Evolutionary conservation across 2,113 vertebrate genomes (phyloP).

Genomic region (Lepidothrix coronata): DNA sequence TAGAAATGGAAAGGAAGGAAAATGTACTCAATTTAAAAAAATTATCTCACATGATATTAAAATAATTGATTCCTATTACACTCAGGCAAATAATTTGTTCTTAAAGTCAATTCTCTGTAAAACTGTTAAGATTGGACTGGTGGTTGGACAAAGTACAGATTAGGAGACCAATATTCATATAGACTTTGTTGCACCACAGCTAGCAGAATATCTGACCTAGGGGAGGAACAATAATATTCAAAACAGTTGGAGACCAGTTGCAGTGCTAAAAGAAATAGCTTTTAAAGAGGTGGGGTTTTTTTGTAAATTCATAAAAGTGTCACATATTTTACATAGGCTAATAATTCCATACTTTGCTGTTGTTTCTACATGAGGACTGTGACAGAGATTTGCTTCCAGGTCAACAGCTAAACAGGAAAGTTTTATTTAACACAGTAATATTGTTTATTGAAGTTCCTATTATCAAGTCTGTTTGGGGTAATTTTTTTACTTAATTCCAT

Average conservation of each 20-base stretch:
- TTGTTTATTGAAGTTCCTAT: not conserved
- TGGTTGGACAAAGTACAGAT: not conserved
- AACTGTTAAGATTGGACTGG: not conserved
- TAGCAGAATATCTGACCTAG: not conserved
- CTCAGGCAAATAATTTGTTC: not conserved
- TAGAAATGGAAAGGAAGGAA: not conserved
- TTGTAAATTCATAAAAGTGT: not conserved
- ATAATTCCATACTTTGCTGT: not conserved
- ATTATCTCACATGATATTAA: rapidly evolving
- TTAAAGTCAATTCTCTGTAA: not conserved
- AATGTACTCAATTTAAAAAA: not conserved
- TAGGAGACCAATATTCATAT: not conserved
- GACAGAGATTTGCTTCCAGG: not conserved
- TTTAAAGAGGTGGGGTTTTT: not conserved
- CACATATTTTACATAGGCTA: not conserved
- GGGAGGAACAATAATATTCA: not conserved
- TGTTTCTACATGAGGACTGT: not conserved
- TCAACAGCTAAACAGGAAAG: not conserved
- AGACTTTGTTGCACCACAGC: not conserved
- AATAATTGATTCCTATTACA: not conserved
- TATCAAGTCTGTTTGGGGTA: not conserved
- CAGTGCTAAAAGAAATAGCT: not conserved
- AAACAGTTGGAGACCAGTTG: not conserved
- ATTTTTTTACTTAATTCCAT: not conserved
- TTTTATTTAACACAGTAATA: not conserved